These are phyloP conservation scores for Gortyna flavago DNA, from an alignment of 2,888 invertebrate genomes.

Conservation along the genomic window DNA sequence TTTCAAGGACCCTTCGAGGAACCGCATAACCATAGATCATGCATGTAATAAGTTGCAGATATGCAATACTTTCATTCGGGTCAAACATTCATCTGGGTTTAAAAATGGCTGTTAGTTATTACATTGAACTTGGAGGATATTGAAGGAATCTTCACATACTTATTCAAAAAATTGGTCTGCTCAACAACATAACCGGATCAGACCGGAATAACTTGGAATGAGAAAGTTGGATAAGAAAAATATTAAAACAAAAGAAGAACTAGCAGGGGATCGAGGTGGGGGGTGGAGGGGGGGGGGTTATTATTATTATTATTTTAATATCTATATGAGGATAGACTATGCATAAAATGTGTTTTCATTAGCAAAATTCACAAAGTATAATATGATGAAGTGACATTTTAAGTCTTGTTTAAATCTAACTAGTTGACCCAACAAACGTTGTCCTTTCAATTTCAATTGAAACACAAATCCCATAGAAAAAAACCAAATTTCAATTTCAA, in stretches of 20 bases:
- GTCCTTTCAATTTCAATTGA: background rate
- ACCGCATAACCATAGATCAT: background rate
- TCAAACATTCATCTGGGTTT: slow-evolving; percentile 15
- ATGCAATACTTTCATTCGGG: slow-evolving; percentile 18
- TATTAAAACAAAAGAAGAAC: no score
- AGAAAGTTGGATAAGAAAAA: no score
- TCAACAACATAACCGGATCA: no score
- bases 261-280: no score
- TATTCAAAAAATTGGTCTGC: background rate
- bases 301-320: no score
- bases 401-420: background rate
- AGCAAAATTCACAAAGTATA: background rate
- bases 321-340: no score
- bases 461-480: background rate
- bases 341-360: background rate
- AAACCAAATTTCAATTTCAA: background rate
- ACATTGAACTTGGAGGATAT: background rate
- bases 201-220: no score
- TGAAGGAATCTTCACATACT: background rate
- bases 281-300: no score
- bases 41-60: background rate
- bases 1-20: slow-evolving; percentile 5
- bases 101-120: slow-evolving; percentile 6
- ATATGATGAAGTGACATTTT: no score
- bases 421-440: background rate